Base-by-base conservation (phyloP, 2,888 invertebrate genomes). In the Hipparchia sbordonii region DNA sequence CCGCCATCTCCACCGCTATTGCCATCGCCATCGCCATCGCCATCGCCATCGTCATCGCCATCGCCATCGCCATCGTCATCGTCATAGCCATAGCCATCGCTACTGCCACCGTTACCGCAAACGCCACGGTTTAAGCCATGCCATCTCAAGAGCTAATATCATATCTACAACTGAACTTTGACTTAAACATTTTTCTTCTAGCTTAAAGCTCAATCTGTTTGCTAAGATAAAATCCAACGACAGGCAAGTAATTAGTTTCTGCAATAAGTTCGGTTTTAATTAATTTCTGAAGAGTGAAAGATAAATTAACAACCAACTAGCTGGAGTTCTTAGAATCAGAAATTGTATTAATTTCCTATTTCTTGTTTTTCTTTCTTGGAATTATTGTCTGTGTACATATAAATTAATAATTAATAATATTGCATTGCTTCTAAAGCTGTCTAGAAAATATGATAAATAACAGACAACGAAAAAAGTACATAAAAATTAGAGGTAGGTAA, bases 171-270 rank as follows among this genome's bases (percentile, higher is more conserved):
- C 12, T 2, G 3, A 12, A 10, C 52, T 54, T 12, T 12, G 4
- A 54, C 52, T n/a, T 54, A 9, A 10, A 54, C 52, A 46, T 46
- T 7, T 8, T 48, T 48, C 10, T 56, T 67, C 67, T 13, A 10
- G 13, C 54, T 23, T 10, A 57, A 51, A 68, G 59, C 59, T 59
- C 59, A 68, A 46, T 68, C 23, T 23, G 23, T 23, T 68, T 48
- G 59, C 57, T 60, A 46, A 67, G 54, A 59, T 59, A 4, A 48
- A 48, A 68, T 68, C 59, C 51, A 68, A 59, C 10, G 68, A 68
- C 48, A 68, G 33, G 57, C 48, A 33, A 68, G 68, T 68, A 68
- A 68, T 68, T 68, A 68, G 67, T 68, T 68, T 68, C 68, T 59
- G 68, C 59, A 59, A 48, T 59, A 60, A 68, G 68, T 59, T 68